Conservation (phyloP, 2,113 vertebrate species). For the Candoia aspera region DNA sequence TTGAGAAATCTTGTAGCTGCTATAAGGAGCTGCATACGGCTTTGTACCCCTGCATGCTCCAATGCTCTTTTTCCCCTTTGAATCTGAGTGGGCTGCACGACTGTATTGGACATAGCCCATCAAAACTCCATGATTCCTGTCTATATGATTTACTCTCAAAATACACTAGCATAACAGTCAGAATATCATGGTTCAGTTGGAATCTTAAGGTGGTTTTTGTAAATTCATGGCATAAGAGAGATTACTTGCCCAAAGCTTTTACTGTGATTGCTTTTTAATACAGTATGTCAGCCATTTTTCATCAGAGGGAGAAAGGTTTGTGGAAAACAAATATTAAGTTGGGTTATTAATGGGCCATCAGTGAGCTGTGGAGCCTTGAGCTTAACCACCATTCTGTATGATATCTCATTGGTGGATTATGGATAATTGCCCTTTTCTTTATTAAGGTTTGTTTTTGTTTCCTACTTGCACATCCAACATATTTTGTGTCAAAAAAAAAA, state of each 20-base stretch:
- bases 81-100: background rate
- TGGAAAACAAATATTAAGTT: background rate
- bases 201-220: background rate
- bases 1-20: background rate
- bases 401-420: background rate
- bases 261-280: slow-evolving; percentile 7
- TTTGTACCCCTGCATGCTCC: background rate
- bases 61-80: background rate
- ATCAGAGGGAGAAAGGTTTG: background rate
- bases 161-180: background rate
- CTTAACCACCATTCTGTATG: background rate
- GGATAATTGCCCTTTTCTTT: background rate
- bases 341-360: background rate
- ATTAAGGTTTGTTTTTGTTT: background rate
- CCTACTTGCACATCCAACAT: background rate
- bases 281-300: background rate
- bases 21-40: background rate
- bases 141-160: background rate
- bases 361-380: background rate
- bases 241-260: background rate
- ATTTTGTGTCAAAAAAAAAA: background rate
- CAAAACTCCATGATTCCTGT: background rate
- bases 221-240: background rate
- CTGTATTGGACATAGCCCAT: background rate
- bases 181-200: background rate